These are phyloP conservation scores for Chouioia cunea DNA, from an alignment of 2,888 invertebrate species.

Conservation along the genomic window DNA sequence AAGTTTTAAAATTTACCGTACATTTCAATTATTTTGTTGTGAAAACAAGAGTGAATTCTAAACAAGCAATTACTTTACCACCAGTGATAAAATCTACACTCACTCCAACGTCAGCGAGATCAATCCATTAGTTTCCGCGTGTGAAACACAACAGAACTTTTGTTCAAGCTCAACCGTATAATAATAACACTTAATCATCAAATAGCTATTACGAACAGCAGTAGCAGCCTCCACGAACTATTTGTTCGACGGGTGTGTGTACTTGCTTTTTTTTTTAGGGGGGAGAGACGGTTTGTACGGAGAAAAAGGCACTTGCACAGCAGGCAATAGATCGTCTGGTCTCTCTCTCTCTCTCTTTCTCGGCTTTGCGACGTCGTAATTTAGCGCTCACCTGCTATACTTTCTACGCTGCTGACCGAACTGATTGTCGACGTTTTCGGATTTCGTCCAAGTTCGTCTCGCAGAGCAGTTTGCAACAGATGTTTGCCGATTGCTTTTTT, in stretches of 20 bases:
- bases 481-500: conserved; percentile 27
- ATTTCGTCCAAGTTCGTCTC: not conserved
- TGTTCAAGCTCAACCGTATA: not conserved
- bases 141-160: no score
- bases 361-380: conserved; percentile 39
- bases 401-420: conserved; percentile 25
- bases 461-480: conserved; percentile 27
- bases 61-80: no score
- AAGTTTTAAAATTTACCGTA: no score
- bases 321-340: conserved; percentile 56
- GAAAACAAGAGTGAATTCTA: no score
- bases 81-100: no score
- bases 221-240: conserved; percentile 10
- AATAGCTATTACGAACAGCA: no score
- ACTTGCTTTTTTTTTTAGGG: not conserved
- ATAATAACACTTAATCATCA: conserved; percentile 29
- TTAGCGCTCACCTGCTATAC: conserved; percentile 48
- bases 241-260: conserved; percentile 23
- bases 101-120: no score
- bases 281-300: not conserved
- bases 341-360: no score
- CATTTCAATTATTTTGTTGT: no score
- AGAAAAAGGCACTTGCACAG: conserved; percentile 25
- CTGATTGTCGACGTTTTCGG: conserved; percentile 36
- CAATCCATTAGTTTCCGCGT: no score